Base-by-base conservation (phyloP, 1,140 invertebrate species). In the Odontomachus brunneus region DNA sequence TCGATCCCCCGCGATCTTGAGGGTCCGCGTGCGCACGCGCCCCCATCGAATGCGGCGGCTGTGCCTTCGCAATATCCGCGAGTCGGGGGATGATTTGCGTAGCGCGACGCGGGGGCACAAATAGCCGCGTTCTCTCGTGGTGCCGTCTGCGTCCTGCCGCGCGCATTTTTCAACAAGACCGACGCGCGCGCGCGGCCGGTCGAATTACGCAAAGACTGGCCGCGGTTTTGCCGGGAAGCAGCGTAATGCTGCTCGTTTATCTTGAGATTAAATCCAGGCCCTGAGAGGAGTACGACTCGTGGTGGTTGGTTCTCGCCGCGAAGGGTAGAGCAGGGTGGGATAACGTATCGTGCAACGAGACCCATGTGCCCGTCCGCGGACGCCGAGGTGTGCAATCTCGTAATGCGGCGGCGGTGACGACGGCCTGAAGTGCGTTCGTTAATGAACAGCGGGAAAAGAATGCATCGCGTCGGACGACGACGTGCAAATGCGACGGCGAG, bases 121-220 rank as follows among this genome's bases (percentile, higher is more conserved):
- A 84, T 59, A 66, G 22, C 51, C 33, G 17, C 19, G 12, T 29
- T 29, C 59, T 17, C 49, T n/a, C n/a, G n/a, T n/a, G n/a, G n/a
- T n/a, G 53, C 48, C 22, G 44, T 19, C 38, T 44, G 71, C 62
- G 49, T 65, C 26, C 24, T 59, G 38, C 38, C 60, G 51, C 44
- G 15, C 62, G 38, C 53, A 63, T 84, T 86, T 84, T 75, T 86
- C 76, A 83, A n/a, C n/a, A n/a, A n/a, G n/a, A n/a, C n/a, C 19
- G 29, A 55, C 26, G 5, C n/a, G 11, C 72, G 55, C 65, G 57
- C 51, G 69, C 48, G 71, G 80, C 72, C 38, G 19, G 22, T 29
- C 66, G 33, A 69, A 49, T 51, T 69, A 29, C 33, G 44, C 51
- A 48, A 69, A 80, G 51, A 24, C 71, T 51, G 9, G 65, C 75